phyloP scores from a whole-genome alignment of 2,888 invertebrate genomes.

The Mimachlamys varia region DNA sequence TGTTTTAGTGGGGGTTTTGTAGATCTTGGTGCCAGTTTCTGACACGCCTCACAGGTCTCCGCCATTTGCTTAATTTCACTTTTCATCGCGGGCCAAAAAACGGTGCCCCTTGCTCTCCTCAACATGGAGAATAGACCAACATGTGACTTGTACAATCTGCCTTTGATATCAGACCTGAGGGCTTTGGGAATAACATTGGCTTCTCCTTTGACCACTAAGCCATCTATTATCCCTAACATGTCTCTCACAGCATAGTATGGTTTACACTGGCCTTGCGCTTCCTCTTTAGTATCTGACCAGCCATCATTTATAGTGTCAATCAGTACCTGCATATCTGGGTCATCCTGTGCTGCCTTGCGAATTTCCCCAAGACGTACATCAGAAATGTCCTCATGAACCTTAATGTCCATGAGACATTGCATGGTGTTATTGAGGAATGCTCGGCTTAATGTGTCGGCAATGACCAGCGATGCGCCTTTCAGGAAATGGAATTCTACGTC shows the following conservation, averaged over 20 bases:
- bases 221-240: neutral
- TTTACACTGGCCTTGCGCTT: no score
- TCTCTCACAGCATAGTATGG: conserved; percentile 39
- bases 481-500: no score
- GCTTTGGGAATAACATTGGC: conserved; percentile 46
- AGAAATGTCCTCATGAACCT: neutral
- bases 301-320: neutral
- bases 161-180: conserved; percentile 41
- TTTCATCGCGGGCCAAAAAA: conserved; percentile 51
- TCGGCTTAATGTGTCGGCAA: no score
- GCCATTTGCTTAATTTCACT: conserved; percentile 37
- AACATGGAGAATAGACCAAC: conserved; percentile 45
- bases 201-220: conserved; percentile 52
- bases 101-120: conserved; percentile 44
- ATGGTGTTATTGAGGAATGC: neutral
- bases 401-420: neutral
- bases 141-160: conserved; percentile 45
- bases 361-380: neutral
- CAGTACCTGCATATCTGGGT: neutral
- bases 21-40: neutral
- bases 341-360: neutral
- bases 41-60: neutral
- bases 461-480: no score
- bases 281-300: neutral
- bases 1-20: no score